A percentile compares a stretch with the other conserved stretches of the same genome.
These are phyloP conservation scores for Toxotes chatareus DNA, from an alignment of 2,113 vertebrate genomes.

Conservation along the genomic window DNA sequence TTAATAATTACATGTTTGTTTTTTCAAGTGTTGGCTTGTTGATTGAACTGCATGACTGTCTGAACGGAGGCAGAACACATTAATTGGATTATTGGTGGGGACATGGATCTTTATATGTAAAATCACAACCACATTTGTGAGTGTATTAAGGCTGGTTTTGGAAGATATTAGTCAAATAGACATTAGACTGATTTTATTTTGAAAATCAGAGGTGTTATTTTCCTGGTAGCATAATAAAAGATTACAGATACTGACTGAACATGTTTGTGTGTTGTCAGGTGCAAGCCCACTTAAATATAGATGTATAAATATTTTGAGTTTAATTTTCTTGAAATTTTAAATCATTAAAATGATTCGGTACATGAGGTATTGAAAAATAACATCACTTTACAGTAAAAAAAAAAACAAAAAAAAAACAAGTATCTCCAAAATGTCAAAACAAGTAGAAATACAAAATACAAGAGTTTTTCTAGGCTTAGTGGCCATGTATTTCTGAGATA, in stretches of 20 bases:
- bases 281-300: neutral
- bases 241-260: conserved; percentile 13
- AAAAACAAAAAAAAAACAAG: neutral
- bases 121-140: neutral
- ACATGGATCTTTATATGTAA: neutral
- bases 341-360: neutral
- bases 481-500: conserved; percentile 35
- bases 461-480: conserved; percentile 16
- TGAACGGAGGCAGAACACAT: neutral
- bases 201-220: conserved; percentile 10
- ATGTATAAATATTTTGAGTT: neutral
- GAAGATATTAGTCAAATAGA: neutral
- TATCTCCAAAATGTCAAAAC: conserved; percentile 1
- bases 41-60: too few species aligned
- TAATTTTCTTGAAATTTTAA: neutral
- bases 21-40: too few species aligned
- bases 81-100: neutral
- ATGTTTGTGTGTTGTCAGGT: neutral
- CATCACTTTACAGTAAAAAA: neutral
- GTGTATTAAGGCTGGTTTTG: neutral
- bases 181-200: conserved; percentile 3
- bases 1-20: neutral
- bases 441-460: neutral
- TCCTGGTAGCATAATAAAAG: neutral
- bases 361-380: neutral